These are phyloP conservation scores for Torymus auratus DNA, from an alignment of 2,888 invertebrate genomes.

Conservation along the genomic window DNA sequence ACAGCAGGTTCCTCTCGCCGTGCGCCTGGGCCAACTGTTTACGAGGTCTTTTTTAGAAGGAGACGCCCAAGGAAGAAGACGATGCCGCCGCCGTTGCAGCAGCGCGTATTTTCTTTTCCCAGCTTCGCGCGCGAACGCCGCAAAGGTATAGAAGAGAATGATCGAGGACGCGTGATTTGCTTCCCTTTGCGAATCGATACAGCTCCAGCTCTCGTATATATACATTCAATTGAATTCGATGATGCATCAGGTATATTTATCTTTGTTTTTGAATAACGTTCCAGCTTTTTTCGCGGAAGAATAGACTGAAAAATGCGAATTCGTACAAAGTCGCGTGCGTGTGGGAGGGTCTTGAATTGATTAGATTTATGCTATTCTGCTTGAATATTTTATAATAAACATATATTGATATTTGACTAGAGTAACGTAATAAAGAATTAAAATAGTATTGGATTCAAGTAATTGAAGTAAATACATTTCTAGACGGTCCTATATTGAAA, in stretches of 20 bases:
- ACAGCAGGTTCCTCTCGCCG: not conserved
- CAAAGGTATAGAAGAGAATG: not conserved
- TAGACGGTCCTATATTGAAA: conserved; percentile 11
- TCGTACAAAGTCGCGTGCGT: too few relatives aligned
- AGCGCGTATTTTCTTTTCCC: conserved; percentile 9
- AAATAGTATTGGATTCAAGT: not conserved
- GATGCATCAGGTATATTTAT: too few relatives aligned
- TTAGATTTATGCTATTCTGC: too few relatives aligned
- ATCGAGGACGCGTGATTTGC: not conserved
- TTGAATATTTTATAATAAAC: too few relatives aligned
- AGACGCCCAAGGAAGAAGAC: too few relatives aligned
- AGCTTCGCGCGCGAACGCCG: too few relatives aligned
- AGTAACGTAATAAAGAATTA: not conserved
- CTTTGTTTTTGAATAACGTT: too few relatives aligned
- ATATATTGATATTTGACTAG: too few relatives aligned
- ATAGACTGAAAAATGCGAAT: too few relatives aligned
- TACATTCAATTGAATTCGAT: too few relatives aligned
- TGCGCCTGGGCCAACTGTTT: conserved; percentile 17
- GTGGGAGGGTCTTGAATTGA: too few relatives aligned
- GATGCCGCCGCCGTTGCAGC: not conserved
- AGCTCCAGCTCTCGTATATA: not conserved
- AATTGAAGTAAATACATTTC: conserved; percentile 1
- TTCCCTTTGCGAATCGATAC: not conserved
- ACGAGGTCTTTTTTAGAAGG: conserved; percentile 5
- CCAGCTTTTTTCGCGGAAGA: too few relatives aligned